Conservation (phyloP, 2,113 vertebrate genomes). For the Aix galericulata region DNA sequence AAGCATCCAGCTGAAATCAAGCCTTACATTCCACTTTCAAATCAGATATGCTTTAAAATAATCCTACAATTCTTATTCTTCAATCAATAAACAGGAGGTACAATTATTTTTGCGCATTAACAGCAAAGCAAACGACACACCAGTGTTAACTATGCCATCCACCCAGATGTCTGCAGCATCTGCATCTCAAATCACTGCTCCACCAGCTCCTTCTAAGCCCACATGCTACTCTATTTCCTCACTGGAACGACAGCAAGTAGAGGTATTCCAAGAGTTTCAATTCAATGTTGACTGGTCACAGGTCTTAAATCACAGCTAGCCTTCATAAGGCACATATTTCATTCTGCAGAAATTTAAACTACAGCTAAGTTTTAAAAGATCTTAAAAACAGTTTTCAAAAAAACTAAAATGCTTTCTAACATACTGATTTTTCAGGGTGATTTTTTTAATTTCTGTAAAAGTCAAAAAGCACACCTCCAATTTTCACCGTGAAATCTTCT, state of each 20-base stretch:
- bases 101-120: neutral
- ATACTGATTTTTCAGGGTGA: neutral
- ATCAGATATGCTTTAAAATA: slow-evolving; percentile 27
- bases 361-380: neutral
- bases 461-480: slow-evolving; percentile 84
- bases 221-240: neutral
- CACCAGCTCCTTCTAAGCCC: neutral
- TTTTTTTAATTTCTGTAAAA: neutral
- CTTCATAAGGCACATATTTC: neutral
- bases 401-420: neutral
- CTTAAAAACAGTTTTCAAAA: neutral
- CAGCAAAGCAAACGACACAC: neutral
- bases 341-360: neutral
- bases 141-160: neutral
- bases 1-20: slow-evolving; percentile 57
- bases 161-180: slow-evolving; percentile 30
- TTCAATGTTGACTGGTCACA: neutral
- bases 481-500: slow-evolving; percentile 98
- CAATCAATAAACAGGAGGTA: slow-evolving; percentile 2
- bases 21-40: slow-evolving; percentile 17
- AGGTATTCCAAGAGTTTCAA: slow-evolving; percentile 31
- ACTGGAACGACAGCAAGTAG: neutral
- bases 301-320: slow-evolving; percentile 6
- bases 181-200: neutral
- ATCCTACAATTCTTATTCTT: slow-evolving; percentile 15